Percentiles rank a stretch among this genome's conserved stretches.
phyloP scores from a whole-genome alignment of 2,797 vertebrate species.

The Trematocara caparti region DNA sequence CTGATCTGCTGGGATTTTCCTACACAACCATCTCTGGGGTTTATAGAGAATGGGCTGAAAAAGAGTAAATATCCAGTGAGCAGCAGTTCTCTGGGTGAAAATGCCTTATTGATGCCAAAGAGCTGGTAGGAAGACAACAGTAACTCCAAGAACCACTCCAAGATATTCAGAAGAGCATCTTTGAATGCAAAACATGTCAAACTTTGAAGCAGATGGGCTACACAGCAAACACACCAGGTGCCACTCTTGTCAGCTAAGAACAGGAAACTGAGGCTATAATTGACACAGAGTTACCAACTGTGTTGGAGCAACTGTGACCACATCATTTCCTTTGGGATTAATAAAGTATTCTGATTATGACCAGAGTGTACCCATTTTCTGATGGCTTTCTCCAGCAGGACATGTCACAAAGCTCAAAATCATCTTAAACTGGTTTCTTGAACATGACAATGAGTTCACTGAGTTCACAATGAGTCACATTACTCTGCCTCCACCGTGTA shows the following conservation, averaged over 20 bases:
- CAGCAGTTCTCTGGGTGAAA: background rate
- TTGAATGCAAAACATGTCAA: background rate
- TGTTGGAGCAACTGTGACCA: too few relatives aligned
- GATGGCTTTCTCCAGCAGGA: too few relatives aligned
- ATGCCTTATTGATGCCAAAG: background rate
- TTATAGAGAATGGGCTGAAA: background rate
- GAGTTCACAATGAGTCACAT: background rate
- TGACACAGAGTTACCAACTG: background rate
- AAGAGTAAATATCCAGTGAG: background rate
- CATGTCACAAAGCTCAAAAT: too few relatives aligned
- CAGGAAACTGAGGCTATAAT: background rate
- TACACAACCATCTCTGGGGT: background rate
- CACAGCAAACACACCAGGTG: background rate
- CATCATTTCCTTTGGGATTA: too few relatives aligned
- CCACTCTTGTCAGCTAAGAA: background rate
- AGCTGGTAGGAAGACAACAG: background rate
- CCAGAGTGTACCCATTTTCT: too few relatives aligned
- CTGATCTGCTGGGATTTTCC: background rate
- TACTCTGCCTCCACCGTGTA: background rate
- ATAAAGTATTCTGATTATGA: too few relatives aligned
- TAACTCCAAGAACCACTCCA: background rate
- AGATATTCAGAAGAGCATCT: background rate
- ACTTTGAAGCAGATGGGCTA: background rate
- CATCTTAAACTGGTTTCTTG: background rate
- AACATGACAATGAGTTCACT: background rate